These are phyloP conservation scores for Chlorodrepanis virens DNA, from an alignment of 2,113 vertebrate species.

Conservation along the genomic window DNA sequence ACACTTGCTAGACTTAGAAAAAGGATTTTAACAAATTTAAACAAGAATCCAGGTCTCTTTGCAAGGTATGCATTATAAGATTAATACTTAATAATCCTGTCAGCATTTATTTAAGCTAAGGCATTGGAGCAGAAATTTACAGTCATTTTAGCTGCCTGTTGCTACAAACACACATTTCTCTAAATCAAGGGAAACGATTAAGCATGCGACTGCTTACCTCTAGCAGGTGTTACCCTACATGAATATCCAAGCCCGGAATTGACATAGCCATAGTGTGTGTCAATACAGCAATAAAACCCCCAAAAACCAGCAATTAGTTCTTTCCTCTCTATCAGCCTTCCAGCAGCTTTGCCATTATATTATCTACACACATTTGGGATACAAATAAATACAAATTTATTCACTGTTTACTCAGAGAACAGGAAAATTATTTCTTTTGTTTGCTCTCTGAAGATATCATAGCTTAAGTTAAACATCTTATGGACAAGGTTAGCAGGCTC, in stretches of 20 bases:
- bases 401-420: background rate
- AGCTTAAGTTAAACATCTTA: background rate
- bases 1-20: background rate
- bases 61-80: background rate
- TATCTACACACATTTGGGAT: background rate
- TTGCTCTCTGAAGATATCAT: background rate
- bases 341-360: background rate
- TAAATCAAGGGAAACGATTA: background rate
- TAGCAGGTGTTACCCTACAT: background rate
- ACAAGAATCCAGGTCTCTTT: background rate
- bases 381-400: rapidly evolving
- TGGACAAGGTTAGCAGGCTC: background rate
- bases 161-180: background rate
- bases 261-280: background rate
- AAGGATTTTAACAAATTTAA: background rate
- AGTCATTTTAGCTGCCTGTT: background rate
- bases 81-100: constrained; percentile 23
- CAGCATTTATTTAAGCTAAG: background rate
- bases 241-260: background rate
- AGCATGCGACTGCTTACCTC: background rate
- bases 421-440: background rate
- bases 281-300: background rate
- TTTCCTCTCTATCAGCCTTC: background rate
- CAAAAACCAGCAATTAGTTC: background rate
- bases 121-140: background rate